phyloP scores from a whole-genome alignment of 2,797 vertebrate genomes.

The Parauchenoglanis punctatus region DNA sequence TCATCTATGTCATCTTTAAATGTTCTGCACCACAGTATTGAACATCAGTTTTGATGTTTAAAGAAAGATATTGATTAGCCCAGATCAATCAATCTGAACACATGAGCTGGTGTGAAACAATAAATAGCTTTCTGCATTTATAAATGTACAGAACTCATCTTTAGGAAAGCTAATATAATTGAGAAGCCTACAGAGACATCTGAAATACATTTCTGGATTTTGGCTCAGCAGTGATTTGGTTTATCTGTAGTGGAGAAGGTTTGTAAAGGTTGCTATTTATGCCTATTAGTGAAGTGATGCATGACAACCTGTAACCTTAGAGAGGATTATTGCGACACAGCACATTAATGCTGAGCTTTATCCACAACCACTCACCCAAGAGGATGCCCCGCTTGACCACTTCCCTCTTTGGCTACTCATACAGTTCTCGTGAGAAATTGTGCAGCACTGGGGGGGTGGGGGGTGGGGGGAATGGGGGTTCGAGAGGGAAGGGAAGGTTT shows the following conservation, averaged over 20 bases:
- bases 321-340: slow-evolving; percentile 40
- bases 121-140: not conserved
- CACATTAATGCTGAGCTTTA: slow-evolving; percentile 22
- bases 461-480: not conserved
- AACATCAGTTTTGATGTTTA: not conserved
- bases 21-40: not conserved
- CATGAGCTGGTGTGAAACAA: not conserved
- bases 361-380: slow-evolving; percentile 44
- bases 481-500: slow-evolving; percentile 10
- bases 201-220: slow-evolving; percentile 36
- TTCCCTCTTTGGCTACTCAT: slow-evolving; percentile 31
- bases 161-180: not conserved
- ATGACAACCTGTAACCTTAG: slow-evolving; percentile 44
- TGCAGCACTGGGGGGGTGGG: not conserved
- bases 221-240: slow-evolving; percentile 38
- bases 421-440: slow-evolving; percentile 53
- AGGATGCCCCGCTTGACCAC: slow-evolving; percentile 38
- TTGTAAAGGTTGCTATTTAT: slow-evolving; percentile 42
- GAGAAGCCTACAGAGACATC: slow-evolving; percentile 28
- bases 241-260: slow-evolving; percentile 26
- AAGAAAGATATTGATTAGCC: not conserved
- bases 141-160: not conserved
- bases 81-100: not conserved
- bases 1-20: not conserved
- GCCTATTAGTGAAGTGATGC: slow-evolving; percentile 43